Evolutionary conservation across 2,113 vertebrate genomes (phyloP).

Genomic region (Fukomys damarensis): DNA sequence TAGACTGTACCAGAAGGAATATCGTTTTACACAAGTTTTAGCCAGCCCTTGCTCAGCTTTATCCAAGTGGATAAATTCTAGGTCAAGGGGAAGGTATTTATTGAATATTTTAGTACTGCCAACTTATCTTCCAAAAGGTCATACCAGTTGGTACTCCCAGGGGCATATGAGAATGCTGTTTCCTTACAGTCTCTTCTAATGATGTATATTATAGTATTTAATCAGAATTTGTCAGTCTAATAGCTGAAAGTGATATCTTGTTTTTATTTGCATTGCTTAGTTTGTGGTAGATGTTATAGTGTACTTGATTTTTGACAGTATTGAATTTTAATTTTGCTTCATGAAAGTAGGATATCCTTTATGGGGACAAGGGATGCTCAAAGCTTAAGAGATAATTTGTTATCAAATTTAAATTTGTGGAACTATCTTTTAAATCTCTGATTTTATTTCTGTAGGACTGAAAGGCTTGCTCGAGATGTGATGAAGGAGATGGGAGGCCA

Average conservation of each 20-base stretch:
- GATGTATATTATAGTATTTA: background rate
- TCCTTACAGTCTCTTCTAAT: slow-evolving; percentile 8
- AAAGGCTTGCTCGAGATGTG: slow-evolving; percentile 96
- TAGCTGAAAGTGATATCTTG: background rate
- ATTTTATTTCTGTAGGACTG: slow-evolving; percentile 90
- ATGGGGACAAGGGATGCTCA: background rate
- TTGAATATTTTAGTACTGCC: slow-evolving; percentile 36
- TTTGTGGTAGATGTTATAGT: background rate
- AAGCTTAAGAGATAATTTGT: background rate
- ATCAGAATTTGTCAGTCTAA: slow-evolving; percentile 6
- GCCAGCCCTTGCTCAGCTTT: slow-evolving; percentile 5
- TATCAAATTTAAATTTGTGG: background rate
- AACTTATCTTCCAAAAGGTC: background rate
- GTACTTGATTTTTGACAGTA: slow-evolving; percentile 25
- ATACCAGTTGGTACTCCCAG: background rate
- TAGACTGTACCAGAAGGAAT: background rate
- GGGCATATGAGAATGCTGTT: background rate
- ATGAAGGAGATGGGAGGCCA: slow-evolving; percentile 99
- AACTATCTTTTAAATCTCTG: slow-evolving; percentile 42
- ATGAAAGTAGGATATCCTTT: slow-evolving; percentile 32
- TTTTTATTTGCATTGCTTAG: slow-evolving; percentile 30
- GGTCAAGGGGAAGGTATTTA: background rate
- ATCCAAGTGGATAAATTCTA: slow-evolving; percentile 18
- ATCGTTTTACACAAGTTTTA: background rate
- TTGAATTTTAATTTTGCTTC: slow-evolving; percentile 23